Evolutionary conservation across 2,113 vertebrate genomes (phyloP).

Genomic region (Tragelaphus imberbis): DNA sequence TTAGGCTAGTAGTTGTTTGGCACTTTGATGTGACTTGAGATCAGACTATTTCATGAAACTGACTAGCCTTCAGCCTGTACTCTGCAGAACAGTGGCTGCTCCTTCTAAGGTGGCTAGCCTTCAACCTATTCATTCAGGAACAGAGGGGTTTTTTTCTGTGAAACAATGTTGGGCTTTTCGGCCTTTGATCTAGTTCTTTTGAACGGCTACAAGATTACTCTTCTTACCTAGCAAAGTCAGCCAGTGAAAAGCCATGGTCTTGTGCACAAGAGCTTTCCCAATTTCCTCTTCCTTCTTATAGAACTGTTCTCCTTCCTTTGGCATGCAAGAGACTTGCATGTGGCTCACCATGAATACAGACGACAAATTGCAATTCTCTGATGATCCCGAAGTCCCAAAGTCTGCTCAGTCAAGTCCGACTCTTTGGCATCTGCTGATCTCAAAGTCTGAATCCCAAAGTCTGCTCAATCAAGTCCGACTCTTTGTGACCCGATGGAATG

Average conservation of each 20-base stretch:
- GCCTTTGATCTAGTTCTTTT: not conserved
- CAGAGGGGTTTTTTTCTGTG: not conserved
- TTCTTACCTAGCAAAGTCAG: not conserved
- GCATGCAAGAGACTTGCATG: not conserved
- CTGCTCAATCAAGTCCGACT: not conserved
- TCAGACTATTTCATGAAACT: not conserved
- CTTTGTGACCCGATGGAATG: fast-evolving
- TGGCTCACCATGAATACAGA: not conserved
- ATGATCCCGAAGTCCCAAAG: not conserved
- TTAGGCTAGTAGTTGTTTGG: not conserved
- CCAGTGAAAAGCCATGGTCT: not conserved
- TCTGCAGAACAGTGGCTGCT: not conserved
- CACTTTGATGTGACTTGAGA: not conserved
- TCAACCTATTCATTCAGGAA: not conserved
- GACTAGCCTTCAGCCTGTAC: not conserved
- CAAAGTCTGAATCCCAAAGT: too few species aligned
- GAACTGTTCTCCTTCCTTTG: not conserved
- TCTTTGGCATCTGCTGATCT: too few species aligned
- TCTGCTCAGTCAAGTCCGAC: too few species aligned
- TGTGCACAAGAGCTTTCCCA: not conserved
- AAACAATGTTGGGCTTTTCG: not conserved
- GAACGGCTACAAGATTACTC: not conserved
- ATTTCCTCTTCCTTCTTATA: not conserved
- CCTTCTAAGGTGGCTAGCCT: not conserved
- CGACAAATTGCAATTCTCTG: not conserved